Base-by-base conservation (phyloP, 2,797 vertebrate genomes). In the Amphiprion clarkii region DNA sequence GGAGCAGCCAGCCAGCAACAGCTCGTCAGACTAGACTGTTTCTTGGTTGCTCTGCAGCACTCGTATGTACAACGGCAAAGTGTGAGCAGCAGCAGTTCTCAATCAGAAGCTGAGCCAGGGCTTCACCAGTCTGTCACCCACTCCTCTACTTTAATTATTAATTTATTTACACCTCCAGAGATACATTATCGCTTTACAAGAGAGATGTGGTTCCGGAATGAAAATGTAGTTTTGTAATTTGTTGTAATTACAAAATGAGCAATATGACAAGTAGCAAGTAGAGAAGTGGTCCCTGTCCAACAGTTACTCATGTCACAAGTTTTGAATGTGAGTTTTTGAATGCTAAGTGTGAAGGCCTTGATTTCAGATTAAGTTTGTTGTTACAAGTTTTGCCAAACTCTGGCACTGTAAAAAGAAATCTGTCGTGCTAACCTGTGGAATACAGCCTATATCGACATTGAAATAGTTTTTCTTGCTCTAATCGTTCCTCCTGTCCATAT, bases 41-140 rank as follows among this genome's bases (percentile, higher is more conserved):
- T 66, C 65, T 68, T 46, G 39, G 53, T 55, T 59, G 36, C 72
- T 75, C 61, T 81, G 78, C 80, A 73, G 76, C 77, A 77, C 67
- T 79, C 62, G 86, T 85, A 55, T 76, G 54, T 87, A 59, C 33
- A 64, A 67, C 51, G 46, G 71, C 17, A 17, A 69, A 76, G 78
- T 72, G 67, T 79, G 67, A 53, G 61, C 70, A 58, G 65, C 79
- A 70, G 64, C 74, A 51, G 64, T 17, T 65, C 16, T 39, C 44
- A 67, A 21, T 51, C 40, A 59, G 33, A 74, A 46, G 56, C 53
- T 60, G 21, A 63, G 36, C 2, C 53, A 14, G 27, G 21, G 44
- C 31, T 31, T 23, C 9, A 31, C 8, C 6, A 6, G 46, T 55
- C 21, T 1, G 0, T 59, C 1, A 0, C 31, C 13, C 21, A 29